Evolutionary conservation across 2,113 vertebrate species (phyloP).

Genomic region (Odobenus rosmarus): DNA sequence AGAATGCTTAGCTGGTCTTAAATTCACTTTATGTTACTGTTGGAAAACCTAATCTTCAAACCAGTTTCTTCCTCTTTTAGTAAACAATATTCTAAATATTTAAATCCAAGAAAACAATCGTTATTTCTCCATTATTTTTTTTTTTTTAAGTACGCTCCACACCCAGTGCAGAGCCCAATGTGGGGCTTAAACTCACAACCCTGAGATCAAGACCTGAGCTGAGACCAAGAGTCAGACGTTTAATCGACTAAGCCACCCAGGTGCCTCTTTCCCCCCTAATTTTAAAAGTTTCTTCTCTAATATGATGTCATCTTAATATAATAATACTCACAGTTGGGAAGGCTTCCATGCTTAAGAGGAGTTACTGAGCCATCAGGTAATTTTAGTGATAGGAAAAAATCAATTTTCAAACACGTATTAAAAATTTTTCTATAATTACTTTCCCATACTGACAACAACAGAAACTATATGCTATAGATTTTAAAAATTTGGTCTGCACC

Average conservation of each 20-base stretch:
- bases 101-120: slow-evolving; percentile 37
- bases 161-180: neutral
- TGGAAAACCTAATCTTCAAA: neutral
- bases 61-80: slow-evolving; percentile 44
- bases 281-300: slow-evolving; percentile 56
- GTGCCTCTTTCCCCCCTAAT: neutral
- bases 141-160: neutral
- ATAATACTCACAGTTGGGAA: slow-evolving; percentile 58
- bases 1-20: neutral
- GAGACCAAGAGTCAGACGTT: neutral
- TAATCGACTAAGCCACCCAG: neutral
- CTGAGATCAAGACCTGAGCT: neutral
- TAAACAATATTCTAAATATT: neutral
- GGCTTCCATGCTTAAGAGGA: slow-evolving; percentile 74
- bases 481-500: slow-evolving; percentile 69
- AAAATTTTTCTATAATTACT: slow-evolving; percentile 27
- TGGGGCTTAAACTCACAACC: neutral
- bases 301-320: slow-evolving; percentile 42
- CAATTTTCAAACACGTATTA: slow-evolving; percentile 65
- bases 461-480: slow-evolving; percentile 29
- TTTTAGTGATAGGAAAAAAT: slow-evolving; percentile 58
- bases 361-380: slow-evolving; percentile 70
- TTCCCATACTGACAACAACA: neutral
- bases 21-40: neutral
- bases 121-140: neutral